Evolutionary conservation across 1,140 invertebrate genomes (phyloP).

Genomic region (Drosophila suzukii): DNA sequence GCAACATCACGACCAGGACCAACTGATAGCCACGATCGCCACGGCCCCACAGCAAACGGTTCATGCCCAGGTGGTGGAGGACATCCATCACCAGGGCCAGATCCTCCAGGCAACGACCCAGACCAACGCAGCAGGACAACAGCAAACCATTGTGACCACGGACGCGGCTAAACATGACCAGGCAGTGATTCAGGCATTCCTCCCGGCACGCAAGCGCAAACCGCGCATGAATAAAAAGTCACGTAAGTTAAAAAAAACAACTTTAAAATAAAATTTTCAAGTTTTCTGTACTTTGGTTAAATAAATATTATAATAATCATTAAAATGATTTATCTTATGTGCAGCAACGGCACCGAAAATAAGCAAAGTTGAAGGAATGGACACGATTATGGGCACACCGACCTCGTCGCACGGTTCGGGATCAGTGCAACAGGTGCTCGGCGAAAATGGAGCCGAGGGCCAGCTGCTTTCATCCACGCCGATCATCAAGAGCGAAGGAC

Average conservation of each 20-base stretch:
- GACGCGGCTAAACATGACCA: conserved; percentile 82
- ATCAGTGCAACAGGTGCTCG: conserved; percentile 66
- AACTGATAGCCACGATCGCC: conserved; percentile 80
- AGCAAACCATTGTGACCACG: conserved; percentile 77
- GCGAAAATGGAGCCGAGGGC: conserved; percentile 74
- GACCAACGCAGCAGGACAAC: conserved; percentile 75
- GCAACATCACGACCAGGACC: conserved; percentile 83
- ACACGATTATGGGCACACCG: conserved; percentile 76
- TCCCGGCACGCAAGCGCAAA: conserved; percentile 85
- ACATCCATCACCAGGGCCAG: conserved; percentile 81
- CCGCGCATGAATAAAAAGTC: conserved; percentile 82
- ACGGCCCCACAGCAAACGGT: conserved; percentile 82
- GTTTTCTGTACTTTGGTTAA: too few species aligned
- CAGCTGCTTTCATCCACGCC: conserved; percentile 70
- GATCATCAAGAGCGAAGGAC: conserved; percentile 78
- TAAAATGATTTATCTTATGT: neutral
- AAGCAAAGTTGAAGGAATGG: conserved; percentile 83
- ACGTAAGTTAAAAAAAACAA: conserved; percentile 53
- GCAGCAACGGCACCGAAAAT: conserved; percentile 79
- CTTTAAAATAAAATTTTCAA: too few species aligned
- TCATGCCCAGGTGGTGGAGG: conserved; percentile 83
- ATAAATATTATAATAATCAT: neutral
- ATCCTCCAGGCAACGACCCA: conserved; percentile 79
- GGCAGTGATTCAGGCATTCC: conserved; percentile 84
- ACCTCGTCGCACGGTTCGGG: conserved; percentile 67